Evolutionary conservation across 2,113 vertebrate species (phyloP).

Genomic region (Sylvietta virens): DNA sequence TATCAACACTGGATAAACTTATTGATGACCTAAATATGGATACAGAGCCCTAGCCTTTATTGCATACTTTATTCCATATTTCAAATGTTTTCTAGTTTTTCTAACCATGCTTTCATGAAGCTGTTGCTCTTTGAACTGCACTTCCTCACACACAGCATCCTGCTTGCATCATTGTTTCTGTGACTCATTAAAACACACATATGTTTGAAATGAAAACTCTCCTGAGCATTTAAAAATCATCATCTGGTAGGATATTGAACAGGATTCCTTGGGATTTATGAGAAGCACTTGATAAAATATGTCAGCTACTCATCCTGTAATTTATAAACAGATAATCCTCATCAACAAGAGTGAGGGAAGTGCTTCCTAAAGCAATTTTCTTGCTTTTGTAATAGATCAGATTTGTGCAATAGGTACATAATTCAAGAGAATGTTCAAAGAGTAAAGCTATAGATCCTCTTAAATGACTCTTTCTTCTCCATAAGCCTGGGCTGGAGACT

Average conservation of each 20-base stretch:
- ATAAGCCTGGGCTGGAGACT: neutral
- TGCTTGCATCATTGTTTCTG: neutral
- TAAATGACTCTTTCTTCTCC: neutral
- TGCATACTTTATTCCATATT: neutral
- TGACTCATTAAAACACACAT: neutral
- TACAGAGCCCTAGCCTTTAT: neutral
- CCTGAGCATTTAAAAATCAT: neutral
- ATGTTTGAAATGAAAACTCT: neutral
- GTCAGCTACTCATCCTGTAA: neutral
- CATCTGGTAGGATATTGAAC: neutral
- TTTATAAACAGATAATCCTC: neutral
- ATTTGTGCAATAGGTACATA: neutral
- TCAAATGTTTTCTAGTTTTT: neutral
- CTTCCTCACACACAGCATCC: neutral
- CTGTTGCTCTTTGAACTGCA: neutral
- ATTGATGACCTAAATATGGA: neutral
- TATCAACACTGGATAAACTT: neutral
- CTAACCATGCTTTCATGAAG: neutral
- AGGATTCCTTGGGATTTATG: neutral
- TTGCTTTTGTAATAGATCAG: neutral
- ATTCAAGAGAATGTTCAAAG: neutral
- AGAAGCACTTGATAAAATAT: neutral
- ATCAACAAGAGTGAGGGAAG: neutral
- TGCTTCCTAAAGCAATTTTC: neutral
- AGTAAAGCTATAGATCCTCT: neutral